Percentiles rank a stretch among this genome's conserved stretches.
phyloP scores from a whole-genome alignment of 2,888 invertebrate genomes.

The Catocala sponsa region DNA sequence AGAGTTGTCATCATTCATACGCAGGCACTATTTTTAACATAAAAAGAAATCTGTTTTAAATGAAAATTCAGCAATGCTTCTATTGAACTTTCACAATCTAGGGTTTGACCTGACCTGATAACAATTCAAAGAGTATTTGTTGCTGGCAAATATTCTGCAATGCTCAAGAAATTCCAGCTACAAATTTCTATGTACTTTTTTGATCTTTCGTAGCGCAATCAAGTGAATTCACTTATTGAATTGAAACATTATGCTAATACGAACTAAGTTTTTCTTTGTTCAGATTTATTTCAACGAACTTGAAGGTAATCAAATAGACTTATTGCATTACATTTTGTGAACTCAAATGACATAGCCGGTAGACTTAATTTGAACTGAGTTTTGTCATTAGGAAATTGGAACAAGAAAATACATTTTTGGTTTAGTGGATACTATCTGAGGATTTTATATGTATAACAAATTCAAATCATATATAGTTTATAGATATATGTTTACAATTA shows the following conservation, averaged over 20 bases:
- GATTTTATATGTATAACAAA: no score
- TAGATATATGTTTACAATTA: no score
- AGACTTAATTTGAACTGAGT: not conserved
- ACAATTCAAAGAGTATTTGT: not conserved
- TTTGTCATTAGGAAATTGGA: not conserved
- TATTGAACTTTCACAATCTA: not conserved
- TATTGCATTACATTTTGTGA: conserved; percentile 16
- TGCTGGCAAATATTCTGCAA: conserved; percentile 2
- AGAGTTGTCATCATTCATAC: no score
- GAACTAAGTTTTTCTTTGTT: conserved; percentile 34
- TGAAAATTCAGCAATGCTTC: not conserved
- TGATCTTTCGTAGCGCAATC: conserved; percentile 26
- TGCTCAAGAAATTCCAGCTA: conserved; percentile 5
- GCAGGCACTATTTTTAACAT: no score
- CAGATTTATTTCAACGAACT: conserved; percentile 26
- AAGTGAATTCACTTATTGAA: conserved; percentile 42
- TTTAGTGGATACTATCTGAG: no score
- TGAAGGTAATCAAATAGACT: conserved; percentile 22
- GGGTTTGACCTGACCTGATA: not conserved
- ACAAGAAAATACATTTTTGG: no score
- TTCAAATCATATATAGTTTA: no score
- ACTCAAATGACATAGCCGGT: conserved; percentile 1
- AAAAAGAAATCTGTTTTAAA: no score
- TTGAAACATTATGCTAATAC: conserved; percentile 39
- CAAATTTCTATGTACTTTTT: conserved; percentile 7